Evolutionary conservation across 2,888 invertebrate genomes (phyloP).

Genomic region (Hypselothyrea guttata): DNA sequence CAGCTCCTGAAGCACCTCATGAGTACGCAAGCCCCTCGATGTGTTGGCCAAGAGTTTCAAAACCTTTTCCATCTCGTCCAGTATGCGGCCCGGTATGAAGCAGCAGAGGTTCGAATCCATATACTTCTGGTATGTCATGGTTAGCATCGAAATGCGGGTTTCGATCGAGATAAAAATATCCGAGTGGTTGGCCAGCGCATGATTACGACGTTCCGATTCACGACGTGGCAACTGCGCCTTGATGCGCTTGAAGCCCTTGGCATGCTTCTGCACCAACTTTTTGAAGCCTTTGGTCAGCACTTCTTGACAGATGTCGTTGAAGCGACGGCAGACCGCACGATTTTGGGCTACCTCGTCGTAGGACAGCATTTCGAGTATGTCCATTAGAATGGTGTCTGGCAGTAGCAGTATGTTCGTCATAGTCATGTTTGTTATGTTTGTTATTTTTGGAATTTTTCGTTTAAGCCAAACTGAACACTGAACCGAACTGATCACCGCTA

Average conservation of each 20-base stretch:
- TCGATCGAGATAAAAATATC: conserved; percentile 95
- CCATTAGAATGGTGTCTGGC: conserved; percentile 90
- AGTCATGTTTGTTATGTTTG: conserved; percentile 45
- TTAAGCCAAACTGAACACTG: background rate
- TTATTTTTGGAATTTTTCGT: too few relatives aligned
- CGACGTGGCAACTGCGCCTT: conserved; percentile 92
- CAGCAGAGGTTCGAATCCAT: conserved; percentile 92
- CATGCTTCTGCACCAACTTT: conserved; percentile 90
- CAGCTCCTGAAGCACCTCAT: conserved; percentile 93
- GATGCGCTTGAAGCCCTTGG: conserved; percentile 88
- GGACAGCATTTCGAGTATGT: conserved; percentile 88
- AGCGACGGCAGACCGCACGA: conserved; percentile 89
- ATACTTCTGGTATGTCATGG: conserved; percentile 94
- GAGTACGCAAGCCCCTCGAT: conserved; percentile 87
- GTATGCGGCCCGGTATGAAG: conserved; percentile 96
- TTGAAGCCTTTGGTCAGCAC: conserved; percentile 92
- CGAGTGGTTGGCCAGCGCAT: conserved; percentile 92
- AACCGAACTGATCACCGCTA: too few relatives aligned
- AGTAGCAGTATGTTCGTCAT: conserved; percentile 85
- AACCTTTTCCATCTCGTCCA: conserved; percentile 93
- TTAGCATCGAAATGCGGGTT: conserved; percentile 94
- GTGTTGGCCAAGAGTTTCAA: conserved; percentile 87
- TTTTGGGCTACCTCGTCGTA: conserved; percentile 92
- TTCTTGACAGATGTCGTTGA: conserved; percentile 89
- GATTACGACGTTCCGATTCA: conserved; percentile 93